Evolutionary conservation across 2,797 vertebrate genomes (phyloP).

Genomic region (Rhyacichthys aspro): DNA sequence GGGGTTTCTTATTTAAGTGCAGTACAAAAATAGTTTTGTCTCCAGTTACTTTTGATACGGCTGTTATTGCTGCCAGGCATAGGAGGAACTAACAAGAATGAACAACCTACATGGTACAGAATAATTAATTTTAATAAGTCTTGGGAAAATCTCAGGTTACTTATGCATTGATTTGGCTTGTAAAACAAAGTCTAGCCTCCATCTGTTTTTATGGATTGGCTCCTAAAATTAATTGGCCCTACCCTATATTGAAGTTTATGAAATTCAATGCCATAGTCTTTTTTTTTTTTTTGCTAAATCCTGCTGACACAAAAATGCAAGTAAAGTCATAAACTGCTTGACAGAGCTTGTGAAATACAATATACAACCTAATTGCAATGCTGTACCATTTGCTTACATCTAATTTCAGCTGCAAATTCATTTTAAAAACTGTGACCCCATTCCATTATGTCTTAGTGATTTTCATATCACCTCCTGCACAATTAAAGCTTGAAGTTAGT

Average conservation of each 20-base stretch:
- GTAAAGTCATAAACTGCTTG: conserved; percentile 1
- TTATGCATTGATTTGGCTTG: conserved; percentile 14
- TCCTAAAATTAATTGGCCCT: conserved; percentile 8
- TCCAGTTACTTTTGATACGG: conserved; percentile 1
- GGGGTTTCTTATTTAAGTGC: not conserved
- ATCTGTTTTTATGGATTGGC: conserved; percentile 7
- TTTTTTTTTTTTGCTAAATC: not conserved
- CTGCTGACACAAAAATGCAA: conserved; percentile 11
- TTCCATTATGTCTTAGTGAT: too few relatives aligned
- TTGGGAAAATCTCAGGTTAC: conserved; percentile 7
- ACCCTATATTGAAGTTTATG: conserved; percentile 4
- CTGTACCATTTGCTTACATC: not conserved
- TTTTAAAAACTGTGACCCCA: too few relatives aligned
- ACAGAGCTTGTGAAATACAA: not conserved
- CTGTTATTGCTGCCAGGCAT: conserved; percentile 4
- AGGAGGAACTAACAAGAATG: conserved; percentile 4
- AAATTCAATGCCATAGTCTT: not conserved
- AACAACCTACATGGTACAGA: not conserved
- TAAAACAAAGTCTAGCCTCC: conserved; percentile 5
- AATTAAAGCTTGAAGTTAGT: too few relatives aligned
- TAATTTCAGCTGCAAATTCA: not conserved
- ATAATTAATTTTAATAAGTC: conserved; percentile 11
- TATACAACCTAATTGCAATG: not conserved
- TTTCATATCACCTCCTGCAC: too few relatives aligned
- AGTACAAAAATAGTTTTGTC: not conserved